Percentiles rank a stretch among this genome's conserved stretches.
These are phyloP conservation scores for Parapristionchus giblindavisi DNA, from an alignment of 2,888 invertebrate genomes.

Conservation along the genomic window DNA sequence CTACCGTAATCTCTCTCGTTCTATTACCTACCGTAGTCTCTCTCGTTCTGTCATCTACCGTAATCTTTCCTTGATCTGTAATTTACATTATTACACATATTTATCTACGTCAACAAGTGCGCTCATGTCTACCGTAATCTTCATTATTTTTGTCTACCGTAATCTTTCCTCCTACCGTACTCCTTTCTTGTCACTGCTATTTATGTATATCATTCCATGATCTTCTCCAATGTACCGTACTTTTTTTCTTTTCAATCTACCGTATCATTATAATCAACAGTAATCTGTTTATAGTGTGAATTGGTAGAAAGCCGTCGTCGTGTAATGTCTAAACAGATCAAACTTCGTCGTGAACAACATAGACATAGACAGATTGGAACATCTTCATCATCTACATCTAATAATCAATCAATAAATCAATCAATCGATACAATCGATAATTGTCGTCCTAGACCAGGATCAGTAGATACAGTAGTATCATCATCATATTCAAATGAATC, in stretches of 20 bases:
- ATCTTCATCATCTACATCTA: background rate
- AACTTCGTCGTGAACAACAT: conserved; percentile 58
- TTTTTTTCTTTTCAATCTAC: no score
- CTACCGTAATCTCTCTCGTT: conserved; percentile 3
- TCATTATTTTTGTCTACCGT: no score
- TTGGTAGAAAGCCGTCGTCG: conserved; percentile 63
- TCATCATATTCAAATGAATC: no score
- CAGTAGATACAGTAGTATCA: no score
- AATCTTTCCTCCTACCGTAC: background rate
- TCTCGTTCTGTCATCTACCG: background rate
- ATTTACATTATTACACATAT: no score
- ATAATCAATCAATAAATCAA: conserved; percentile 13
- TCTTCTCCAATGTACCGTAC: no score
- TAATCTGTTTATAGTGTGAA: conserved; percentile 57
- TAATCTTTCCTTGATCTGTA: background rate
- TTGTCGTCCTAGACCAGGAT: no score
- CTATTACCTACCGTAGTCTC: conserved; percentile 1
- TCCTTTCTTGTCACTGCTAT: no score
- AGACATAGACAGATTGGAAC: conserved; percentile 40
- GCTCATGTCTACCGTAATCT: no score
- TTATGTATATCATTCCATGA: conserved; percentile 1
- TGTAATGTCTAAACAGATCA: conserved; percentile 68
- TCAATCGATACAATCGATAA: conserved; percentile 34
- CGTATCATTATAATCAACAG: no score
- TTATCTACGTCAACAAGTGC: no score